Conservation (phyloP, 2,888 invertebrate species). For the Herminia tarsipennalis region DNA sequence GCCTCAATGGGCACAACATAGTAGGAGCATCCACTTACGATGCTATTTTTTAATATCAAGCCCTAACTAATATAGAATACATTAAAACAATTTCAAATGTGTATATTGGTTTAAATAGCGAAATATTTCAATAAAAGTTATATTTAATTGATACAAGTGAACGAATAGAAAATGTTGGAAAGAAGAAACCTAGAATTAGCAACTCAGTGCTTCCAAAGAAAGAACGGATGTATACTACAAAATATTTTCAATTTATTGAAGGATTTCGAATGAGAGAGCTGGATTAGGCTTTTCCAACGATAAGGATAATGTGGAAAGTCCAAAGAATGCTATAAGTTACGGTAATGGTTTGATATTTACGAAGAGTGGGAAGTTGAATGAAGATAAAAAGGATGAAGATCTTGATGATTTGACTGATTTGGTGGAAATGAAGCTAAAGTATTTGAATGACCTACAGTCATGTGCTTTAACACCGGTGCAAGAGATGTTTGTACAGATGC, state of each 20-base stretch:
- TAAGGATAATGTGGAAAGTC: conserved; percentile 50
- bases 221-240: conserved; percentile 72
- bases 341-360: conserved; percentile 80
- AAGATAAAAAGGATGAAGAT: conserved; percentile 68
- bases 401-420: conserved; percentile 70
- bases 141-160: conserved; percentile 65
- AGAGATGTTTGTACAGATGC: conserved; percentile 84
- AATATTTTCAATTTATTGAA: conserved; percentile 78
- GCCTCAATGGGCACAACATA: no score
- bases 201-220: conserved; percentile 74
- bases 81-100: no score
- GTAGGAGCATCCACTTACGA: no score
- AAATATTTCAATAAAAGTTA: no score
- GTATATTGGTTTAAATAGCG: no score
- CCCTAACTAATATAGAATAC: no score
- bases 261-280: conserved; percentile 73
- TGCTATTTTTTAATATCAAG: no score
- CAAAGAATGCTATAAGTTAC: conserved; percentile 71
- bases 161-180: conserved; percentile 52
- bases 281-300: conserved; percentile 79
- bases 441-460: conserved; percentile 78
- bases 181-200: conserved; percentile 76
- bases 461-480: conserved; percentile 80
- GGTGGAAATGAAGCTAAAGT: conserved; percentile 82
- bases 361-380: conserved; percentile 81